A percentile compares a stretch with the other conserved stretches of the same genome.
Evolutionary conservation across 1,140 invertebrate species (phyloP).

Genomic region (Battus philenor): DNA sequence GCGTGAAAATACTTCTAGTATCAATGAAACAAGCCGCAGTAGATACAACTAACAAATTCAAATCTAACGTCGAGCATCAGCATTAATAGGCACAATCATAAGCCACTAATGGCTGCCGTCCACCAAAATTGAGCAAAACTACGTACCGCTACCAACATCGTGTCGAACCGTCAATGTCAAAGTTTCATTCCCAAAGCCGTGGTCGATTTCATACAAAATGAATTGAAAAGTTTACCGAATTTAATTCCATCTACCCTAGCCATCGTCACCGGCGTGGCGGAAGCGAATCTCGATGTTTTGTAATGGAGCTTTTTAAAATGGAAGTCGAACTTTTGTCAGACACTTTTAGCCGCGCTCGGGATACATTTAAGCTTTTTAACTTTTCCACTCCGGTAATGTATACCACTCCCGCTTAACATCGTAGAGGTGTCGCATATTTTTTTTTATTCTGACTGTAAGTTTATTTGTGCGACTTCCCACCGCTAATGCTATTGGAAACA

Average conservation of each 20-base stretch:
- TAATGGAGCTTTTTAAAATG: slow-evolving; percentile 76
- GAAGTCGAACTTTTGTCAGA: slow-evolving; percentile 76
- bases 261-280: slow-evolving; percentile 53
- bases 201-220: slow-evolving; percentile 39
- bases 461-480: slow-evolving; percentile 52
- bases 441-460: slow-evolving; percentile 51
- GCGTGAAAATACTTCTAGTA: no score
- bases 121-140: not conserved
- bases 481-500: no score
- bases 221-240: slow-evolving; percentile 58
- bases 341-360: slow-evolving; percentile 72
- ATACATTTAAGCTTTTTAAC: slow-evolving; percentile 77
- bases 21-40: slow-evolving; percentile 27
- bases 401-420: slow-evolving; percentile 59
- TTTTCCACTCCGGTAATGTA: slow-evolving; percentile 75
- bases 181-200: slow-evolving; percentile 5
- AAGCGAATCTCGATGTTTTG: slow-evolving; percentile 74
- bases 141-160: not conserved
- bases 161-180: slow-evolving; percentile 6
- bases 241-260: slow-evolving; percentile 52
- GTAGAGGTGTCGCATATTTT: slow-evolving; percentile 60
- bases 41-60: slow-evolving; percentile 63
- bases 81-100: slow-evolving; percentile 22
- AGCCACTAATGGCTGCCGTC: not conserved
- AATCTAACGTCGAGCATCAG: slow-evolving; percentile 49